Conservation (phyloP, 1,140 invertebrate genomes). For the Yoshiicerus persimilis region DNA sequence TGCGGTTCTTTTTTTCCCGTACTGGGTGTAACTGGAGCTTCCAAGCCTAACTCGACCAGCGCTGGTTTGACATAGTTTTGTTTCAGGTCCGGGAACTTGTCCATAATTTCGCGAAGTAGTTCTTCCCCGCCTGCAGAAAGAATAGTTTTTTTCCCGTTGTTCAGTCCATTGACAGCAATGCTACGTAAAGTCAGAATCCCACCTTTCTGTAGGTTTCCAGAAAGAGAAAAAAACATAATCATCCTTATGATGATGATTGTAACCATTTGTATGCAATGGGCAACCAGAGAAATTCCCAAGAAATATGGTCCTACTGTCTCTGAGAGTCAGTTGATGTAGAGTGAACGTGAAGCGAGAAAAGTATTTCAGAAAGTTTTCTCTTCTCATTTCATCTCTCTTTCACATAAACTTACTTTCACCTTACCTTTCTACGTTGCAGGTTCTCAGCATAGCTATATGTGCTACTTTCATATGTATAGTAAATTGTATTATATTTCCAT, state of each 20-base stretch:
- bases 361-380: neutral
- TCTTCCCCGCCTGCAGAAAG: slow-evolving; percentile 17
- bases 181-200: slow-evolving; percentile 29
- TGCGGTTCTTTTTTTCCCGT: neutral
- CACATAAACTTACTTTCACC: neutral
- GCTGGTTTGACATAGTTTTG: slow-evolving; percentile 28
- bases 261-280: neutral
- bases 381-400: neutral
- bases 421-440: neutral
- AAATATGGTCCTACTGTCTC: neutral
- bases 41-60: neutral
- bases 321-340: neutral
- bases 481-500: neutral
- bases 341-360: neutral
- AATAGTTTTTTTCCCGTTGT: slow-evolving; percentile 18
- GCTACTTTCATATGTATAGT: neutral
- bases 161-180: slow-evolving; percentile 6
- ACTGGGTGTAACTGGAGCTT: neutral
- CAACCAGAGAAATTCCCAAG: neutral
- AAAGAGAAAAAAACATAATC: neutral
- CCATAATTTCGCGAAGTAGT: neutral
- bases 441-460: neutral
- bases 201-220: slow-evolving; percentile 27
- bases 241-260: slow-evolving; percentile 4
- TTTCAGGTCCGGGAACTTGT: neutral